phyloP scores from a whole-genome alignment of 2,113 vertebrate species.

The Malurus elegans region DNA sequence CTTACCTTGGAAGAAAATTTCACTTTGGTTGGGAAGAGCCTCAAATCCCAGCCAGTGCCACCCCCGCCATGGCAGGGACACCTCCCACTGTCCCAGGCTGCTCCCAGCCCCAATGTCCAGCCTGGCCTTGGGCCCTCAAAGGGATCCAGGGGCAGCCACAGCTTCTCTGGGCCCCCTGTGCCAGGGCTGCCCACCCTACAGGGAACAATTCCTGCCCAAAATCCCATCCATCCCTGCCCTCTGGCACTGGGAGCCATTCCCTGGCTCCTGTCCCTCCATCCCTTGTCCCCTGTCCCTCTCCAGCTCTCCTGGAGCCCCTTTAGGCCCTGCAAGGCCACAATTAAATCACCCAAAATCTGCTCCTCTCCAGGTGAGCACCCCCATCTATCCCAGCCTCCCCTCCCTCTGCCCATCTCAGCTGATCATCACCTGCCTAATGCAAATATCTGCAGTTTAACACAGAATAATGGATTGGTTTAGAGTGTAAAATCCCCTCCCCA shows the following conservation, averaged over 20 bases:
- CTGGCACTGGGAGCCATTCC: background rate
- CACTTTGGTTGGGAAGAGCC: background rate
- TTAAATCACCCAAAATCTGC: background rate
- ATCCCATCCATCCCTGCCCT: background rate
- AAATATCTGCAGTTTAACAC: background rate
- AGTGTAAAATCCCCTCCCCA: background rate
- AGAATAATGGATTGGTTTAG: background rate
- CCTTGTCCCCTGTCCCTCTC: background rate
- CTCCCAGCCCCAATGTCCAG: background rate
- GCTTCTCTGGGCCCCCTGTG: background rate
- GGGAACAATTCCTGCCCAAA: background rate
- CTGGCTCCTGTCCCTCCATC: background rate
- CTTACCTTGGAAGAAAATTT: background rate
- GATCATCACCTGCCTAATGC: background rate
- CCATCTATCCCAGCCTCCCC: background rate
- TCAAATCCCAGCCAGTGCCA: background rate
- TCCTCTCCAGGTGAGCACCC: rapidly evolving
- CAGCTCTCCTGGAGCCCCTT: rapidly evolving
- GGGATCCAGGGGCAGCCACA: background rate
- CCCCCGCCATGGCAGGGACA: background rate
- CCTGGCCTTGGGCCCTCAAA: background rate
- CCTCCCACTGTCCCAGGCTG: background rate
- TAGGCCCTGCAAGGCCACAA: rapidly evolving
- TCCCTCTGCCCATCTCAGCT: background rate
- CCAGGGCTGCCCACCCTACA: background rate